A percentile compares a stretch with the other conserved stretches of the same genome.
Evolutionary conservation across 2,797 vertebrate species (phyloP).

Genomic region (Melanotaenia trifasciata): DNA sequence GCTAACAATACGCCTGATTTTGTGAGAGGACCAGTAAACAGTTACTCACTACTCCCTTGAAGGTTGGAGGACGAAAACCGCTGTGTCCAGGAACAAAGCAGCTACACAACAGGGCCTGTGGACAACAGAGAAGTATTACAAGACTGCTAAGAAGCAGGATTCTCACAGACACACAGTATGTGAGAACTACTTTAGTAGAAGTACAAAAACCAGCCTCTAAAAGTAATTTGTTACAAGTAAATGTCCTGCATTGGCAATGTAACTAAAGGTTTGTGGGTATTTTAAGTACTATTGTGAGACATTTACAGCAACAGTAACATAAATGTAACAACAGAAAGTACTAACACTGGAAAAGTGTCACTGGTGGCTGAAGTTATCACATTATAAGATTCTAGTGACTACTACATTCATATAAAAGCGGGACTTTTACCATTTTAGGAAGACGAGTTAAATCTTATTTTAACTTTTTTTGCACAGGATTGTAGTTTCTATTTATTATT

Average conservation of each 20-base stretch:
- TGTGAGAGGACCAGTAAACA: neutral
- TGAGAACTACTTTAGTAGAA: neutral
- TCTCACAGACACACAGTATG: neutral
- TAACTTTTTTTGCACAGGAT: neutral
- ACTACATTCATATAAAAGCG: neutral
- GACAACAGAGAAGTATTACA: neutral
- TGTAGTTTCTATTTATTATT: neutral
- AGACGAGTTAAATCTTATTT: neutral
- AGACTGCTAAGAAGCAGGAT: neutral
- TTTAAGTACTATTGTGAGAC: too few relatives aligned
- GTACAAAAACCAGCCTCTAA: neutral
- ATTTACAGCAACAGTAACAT: neutral
- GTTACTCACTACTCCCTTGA: slow-evolving; percentile 77
- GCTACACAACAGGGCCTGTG: slow-evolving; percentile 90
- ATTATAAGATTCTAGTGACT: neutral
- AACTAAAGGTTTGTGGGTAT: neutral
- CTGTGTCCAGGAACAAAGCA: slow-evolving; percentile 92
- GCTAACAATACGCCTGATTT: neutral
- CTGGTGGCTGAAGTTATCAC: neutral
- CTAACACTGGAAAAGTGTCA: neutral
- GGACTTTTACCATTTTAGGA: neutral
- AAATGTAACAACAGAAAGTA: too few relatives aligned
- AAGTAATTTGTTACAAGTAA: neutral
- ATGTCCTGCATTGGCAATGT: neutral
- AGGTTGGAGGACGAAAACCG: slow-evolving; percentile 85